Evolutionary conservation across 35 echinoderm and acorn worm genomes (phyloP).

Genomic region (Anneissia japonica): DNA sequence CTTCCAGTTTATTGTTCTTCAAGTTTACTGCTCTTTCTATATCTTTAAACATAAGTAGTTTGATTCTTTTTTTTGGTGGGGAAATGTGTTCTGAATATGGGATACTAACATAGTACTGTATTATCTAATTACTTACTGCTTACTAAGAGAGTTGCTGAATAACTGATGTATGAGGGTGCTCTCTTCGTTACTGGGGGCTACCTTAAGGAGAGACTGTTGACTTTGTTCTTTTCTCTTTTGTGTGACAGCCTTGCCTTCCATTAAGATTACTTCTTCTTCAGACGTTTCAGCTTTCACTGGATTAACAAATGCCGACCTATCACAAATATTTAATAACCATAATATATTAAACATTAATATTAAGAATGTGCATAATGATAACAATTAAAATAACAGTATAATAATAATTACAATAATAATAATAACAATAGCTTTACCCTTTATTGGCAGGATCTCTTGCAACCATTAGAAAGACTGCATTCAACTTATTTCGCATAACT

Average conservation of each 20-base stretch:
- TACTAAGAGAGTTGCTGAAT: conserved; percentile 68
- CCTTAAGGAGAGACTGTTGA: conserved; percentile 73
- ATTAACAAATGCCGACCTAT: conserved; percentile 62
- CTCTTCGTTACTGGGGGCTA: conserved; percentile 73
- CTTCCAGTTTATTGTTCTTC: too few relatives aligned
- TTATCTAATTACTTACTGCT: neutral
- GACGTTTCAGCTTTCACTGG: conserved; percentile 57
- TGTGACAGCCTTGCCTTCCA: conserved; percentile 53
- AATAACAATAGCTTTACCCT: too few relatives aligned
- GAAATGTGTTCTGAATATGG: too few relatives aligned
- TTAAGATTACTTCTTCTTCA: conserved; percentile 57
- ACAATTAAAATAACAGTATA: too few relatives aligned
- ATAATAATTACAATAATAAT: too few relatives aligned
- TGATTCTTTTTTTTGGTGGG: too few relatives aligned
- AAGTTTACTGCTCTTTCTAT: too few relatives aligned
- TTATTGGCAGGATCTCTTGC: conserved; percentile 73
- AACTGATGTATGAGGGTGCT: conserved; percentile 70
- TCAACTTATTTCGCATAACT: neutral
- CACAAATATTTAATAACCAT: too few relatives aligned
- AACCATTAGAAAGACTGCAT: conserved; percentile 85
- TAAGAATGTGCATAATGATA: too few relatives aligned
- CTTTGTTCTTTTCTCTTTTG: conserved; percentile 41
- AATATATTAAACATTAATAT: too few relatives aligned
- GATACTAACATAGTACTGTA: too few relatives aligned
- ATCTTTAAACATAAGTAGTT: too few relatives aligned